These are phyloP conservation scores for Orestias chungarensis DNA, from an alignment of 2,797 vertebrate species.

Conservation along the genomic window DNA sequence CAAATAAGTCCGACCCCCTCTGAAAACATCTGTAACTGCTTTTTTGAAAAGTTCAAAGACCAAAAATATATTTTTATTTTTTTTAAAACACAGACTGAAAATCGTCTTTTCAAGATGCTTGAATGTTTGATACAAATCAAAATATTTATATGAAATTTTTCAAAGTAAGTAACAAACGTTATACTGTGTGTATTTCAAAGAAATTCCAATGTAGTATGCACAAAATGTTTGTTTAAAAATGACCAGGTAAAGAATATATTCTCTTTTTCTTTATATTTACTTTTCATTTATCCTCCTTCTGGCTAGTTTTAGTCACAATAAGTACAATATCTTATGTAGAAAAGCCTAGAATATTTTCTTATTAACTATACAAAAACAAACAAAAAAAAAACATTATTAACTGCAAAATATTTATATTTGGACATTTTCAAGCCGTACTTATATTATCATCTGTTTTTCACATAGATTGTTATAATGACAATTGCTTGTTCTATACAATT, in stretches of 20 bases:
- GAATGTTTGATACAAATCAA: no score
- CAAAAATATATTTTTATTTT: no score
- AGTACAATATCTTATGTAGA: no score
- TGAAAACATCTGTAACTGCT: no score
- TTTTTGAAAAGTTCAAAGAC: no score
- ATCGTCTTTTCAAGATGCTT: no score
- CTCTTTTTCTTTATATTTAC: not conserved
- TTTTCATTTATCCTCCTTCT: not conserved
- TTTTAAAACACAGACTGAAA: no score
- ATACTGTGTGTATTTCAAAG: not conserved
- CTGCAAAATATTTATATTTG: not conserved
- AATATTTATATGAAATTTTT: not conserved
- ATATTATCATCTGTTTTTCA: not conserved
- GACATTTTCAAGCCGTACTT: not conserved
- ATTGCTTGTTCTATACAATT: slow-evolving; percentile 1
- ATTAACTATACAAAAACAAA: no score
- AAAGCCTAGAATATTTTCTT: no score
- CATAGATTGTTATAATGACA: not conserved
- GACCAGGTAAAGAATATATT: not conserved
- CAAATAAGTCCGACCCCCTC: no score
- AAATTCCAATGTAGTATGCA: not conserved
- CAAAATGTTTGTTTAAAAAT: not conserved
- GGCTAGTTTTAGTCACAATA: not conserved
- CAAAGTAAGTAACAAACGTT: not conserved
- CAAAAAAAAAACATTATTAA: not conserved